A percentile compares a stretch with the other conserved stretches of the same genome.
phyloP scores from a whole-genome alignment of 2,113 vertebrate species.

The Microtus montanus region DNA sequence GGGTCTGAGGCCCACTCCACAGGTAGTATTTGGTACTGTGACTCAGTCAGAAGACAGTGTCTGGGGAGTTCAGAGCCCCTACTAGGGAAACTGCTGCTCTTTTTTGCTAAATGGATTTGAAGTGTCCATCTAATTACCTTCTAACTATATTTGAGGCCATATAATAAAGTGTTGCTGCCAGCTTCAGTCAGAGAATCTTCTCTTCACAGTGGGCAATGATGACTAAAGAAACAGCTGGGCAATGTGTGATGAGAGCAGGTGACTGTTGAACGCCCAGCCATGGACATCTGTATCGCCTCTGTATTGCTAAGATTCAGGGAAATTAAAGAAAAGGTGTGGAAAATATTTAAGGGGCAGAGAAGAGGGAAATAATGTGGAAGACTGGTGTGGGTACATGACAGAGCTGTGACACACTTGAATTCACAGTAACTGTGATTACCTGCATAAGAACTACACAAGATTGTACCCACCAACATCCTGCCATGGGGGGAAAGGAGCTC shows the following conservation, averaged over 20 bases:
- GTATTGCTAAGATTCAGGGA: background rate
- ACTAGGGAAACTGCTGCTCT: background rate
- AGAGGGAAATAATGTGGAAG: background rate
- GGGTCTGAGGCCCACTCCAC: background rate
- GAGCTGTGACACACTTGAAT: background rate
- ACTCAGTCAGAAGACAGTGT: background rate
- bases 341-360: background rate
- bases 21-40: background rate
- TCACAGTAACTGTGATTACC: background rate
- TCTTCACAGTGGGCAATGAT: background rate
- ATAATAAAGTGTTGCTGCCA: background rate
- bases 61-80: background rate
- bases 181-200: background rate
- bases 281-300: background rate
- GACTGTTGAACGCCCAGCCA: background rate
- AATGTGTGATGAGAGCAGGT: no score
- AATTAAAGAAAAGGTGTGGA: background rate
- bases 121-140: background rate
- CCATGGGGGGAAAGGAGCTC: background rate
- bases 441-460: background rate
- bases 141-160: background rate
- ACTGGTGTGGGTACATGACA: no score
- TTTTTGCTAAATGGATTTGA: background rate
- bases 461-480: no score
- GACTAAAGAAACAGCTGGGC: no score